A percentile compares a stretch with the other conserved stretches of the same genome.
Conservation (phyloP, 2,888 invertebrate genomes). For the Phyto melanocephala region DNA sequence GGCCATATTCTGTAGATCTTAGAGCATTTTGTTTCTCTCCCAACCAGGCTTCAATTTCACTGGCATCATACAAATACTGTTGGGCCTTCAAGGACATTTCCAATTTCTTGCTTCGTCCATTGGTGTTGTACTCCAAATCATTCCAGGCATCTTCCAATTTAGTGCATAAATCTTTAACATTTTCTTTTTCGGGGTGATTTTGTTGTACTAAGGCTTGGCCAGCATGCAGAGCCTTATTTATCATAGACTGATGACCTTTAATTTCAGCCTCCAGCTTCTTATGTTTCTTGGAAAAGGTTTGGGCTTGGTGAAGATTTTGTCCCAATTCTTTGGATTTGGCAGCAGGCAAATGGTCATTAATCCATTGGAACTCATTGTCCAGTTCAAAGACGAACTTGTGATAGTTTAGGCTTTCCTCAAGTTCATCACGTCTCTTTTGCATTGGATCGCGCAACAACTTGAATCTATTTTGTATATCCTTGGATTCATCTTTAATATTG, state of each 20-base stretch:
- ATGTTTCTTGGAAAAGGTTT: slow-evolving; percentile 95
- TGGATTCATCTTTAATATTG: slow-evolving; percentile 89
- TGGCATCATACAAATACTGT: slow-evolving; percentile 94
- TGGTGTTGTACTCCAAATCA: slow-evolving; percentile 85
- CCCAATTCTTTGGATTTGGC: slow-evolving; percentile 88
- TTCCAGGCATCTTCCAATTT: slow-evolving; percentile 87
- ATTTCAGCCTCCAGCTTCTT: slow-evolving; percentile 95
- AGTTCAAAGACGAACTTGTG: slow-evolving; percentile 97
- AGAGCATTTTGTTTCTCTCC: slow-evolving; percentile 91
- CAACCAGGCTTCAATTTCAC: slow-evolving; percentile 95
- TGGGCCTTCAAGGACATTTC: slow-evolving; percentile 93
- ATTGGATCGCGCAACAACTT: slow-evolving; percentile 87
- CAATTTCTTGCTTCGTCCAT: slow-evolving; percentile 86
- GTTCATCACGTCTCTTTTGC: slow-evolving; percentile 84
- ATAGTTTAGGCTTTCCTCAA: slow-evolving; percentile 88
- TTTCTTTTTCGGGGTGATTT: slow-evolving; percentile 88
- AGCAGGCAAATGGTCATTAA: slow-evolving; percentile 91
- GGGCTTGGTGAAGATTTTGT: slow-evolving; percentile 93
- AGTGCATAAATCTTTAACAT: slow-evolving; percentile 88
- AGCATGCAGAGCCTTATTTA: slow-evolving; percentile 89
- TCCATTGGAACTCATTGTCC: slow-evolving; percentile 96
- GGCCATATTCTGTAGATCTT: slow-evolving; percentile 91
- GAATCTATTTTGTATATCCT: slow-evolving; percentile 85
- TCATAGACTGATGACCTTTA: slow-evolving; percentile 89
- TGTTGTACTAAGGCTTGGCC: slow-evolving; percentile 87